Base-by-base conservation (phyloP, 2,888 invertebrate genomes). In the Drosophila niveifrons region DNA sequence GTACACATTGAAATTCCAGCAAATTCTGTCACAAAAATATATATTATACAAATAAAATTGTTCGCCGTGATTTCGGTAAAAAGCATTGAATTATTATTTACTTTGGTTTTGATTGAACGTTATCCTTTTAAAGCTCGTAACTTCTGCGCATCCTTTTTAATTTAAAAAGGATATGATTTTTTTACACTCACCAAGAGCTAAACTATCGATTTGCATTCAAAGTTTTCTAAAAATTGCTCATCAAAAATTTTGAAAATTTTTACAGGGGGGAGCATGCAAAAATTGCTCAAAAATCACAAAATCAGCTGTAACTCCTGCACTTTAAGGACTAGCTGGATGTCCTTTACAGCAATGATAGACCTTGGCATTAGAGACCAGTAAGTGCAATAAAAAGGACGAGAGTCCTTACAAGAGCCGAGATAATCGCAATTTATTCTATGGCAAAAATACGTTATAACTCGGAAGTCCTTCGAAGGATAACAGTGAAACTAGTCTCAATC, bases 1-100 rank as follows among this genome's bases (percentile, higher is more conserved):
- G 64, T 78, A 55, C 48, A 55, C 48, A 18, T 59, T 44, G 58
- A 78, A 75, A 75, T 78, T 75, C 43, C 7, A 74, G 50, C 44
- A 51, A 61, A 59, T 74, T 58, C 34, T 41, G 56, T 53, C 56
- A 59, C 23, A 43, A 41, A 23, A 72, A 47, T n/a, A 17, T n/a
- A 3, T 17, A 13, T 36, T 34, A 36, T 4, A 34, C 10, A 34
- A 36, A 44, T 34, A 23, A 43, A 59, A 34, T 52, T 18, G 3
- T 34, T 53, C 15, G 36, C 55, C 46, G 55, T 53, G 7, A n/a
- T n/a, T 1, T n/a, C 39, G 39, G 39, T 15, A 15, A 41, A 41
- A 15, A n/a, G 7, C n/a, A n/a, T 11, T 39, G 3, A 23, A 23
- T 23, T 7, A 11, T n/a, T n/a, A 39, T 39, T 10, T 9, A 1